Evolutionary conservation across 2,888 invertebrate species (phyloP), one percentile per base, ranked within the genome.

Genomic region (Koerneria pararmatus): DNA sequence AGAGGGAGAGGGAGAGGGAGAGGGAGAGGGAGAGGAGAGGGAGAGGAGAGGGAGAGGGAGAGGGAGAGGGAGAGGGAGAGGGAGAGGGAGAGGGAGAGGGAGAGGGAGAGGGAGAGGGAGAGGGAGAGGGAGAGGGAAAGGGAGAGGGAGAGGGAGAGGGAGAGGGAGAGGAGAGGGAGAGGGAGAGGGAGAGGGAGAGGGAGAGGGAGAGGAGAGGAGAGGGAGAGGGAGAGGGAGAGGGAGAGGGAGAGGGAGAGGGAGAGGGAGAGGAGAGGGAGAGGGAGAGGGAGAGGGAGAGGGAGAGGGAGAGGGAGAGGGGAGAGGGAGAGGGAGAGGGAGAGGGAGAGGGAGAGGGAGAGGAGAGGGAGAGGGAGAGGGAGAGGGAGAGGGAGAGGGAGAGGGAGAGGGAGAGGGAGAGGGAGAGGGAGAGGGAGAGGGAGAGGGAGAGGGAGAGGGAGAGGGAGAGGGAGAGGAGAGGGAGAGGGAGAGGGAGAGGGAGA

Each of bases 1-100:
- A 46, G 46, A n/a, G 46, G n/a, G 46, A 46, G 46, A 46, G 46
- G n/a, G 46, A n/a, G 46, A 46, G 46, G n/a, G 46, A 46, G 46
- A 46, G 46, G n/a, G 46, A 46, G 46, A 46, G 46, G 46, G 46
- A n/a, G 46, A 46, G 46, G n/a, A n/a, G n/a, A n/a, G n/a, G 46
- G n/a, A n/a, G n/a, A n/a, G 46, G 46, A 46, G 46, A 46, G 46
- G 46, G 46, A 46, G 46, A 46, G 46, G 46, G 46, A 46, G 46
- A 46, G 46, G 46, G 46, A 46, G 46, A 46, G 46, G 46, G 46
- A 46, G 46, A 46, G 46, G n/a, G 46, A 46, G 46, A 46, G 46
- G 46, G 46, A 46, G 46, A 46, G 46, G 46, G 46, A 46, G 46
- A 46, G 46, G 46, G 46, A 46, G 46, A 46, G 46, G 46, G 46